These are phyloP conservation scores for Dynastes grantii DNA, from an alignment of 2,888 invertebrate species.

Conservation along the genomic window DNA sequence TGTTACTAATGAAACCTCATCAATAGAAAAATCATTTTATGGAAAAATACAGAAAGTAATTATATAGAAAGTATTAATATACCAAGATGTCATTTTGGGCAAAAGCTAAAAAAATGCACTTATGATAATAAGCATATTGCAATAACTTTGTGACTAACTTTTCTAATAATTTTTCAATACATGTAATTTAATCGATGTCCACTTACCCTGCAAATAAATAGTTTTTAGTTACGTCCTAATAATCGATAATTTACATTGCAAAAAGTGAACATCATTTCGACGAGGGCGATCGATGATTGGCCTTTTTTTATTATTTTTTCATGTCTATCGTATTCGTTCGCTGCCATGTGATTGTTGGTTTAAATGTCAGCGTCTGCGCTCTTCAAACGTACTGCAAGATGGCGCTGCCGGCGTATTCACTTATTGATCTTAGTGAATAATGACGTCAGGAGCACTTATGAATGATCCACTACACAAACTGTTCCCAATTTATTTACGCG, in stretches of 20 bases:
- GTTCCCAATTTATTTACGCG: constrained; percentile 62
- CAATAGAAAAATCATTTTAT: no score
- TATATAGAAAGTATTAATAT: no score
- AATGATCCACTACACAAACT: constrained; percentile 68
- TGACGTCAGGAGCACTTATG: constrained; percentile 68
- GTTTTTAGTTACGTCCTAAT: no score
- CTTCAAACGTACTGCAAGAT: constrained; percentile 34
- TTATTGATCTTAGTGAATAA: constrained; percentile 64
- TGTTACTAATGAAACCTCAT: no score
- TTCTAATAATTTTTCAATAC: no score
- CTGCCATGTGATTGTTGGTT: constrained; percentile 31
- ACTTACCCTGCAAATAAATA: no score
- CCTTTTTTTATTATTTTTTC: constrained; percentile 33
- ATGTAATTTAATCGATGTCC: no score
- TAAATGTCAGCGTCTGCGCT: constrained; percentile 46
- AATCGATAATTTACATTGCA: constrained; percentile 5
- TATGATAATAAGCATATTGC: no score
- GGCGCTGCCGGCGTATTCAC: constrained; percentile 34
- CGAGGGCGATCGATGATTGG: constrained; percentile 26
- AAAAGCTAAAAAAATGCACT: no score
- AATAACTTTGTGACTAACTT: no score
- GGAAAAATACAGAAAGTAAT: no score
- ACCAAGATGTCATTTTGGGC: no score
- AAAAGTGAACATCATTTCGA: not conserved
- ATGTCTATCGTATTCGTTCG: constrained; percentile 11